These are phyloP conservation scores for Scaptodrosophila lebanonensis DNA, from an alignment of 1,140 invertebrate species.

Conservation along the genomic window DNA sequence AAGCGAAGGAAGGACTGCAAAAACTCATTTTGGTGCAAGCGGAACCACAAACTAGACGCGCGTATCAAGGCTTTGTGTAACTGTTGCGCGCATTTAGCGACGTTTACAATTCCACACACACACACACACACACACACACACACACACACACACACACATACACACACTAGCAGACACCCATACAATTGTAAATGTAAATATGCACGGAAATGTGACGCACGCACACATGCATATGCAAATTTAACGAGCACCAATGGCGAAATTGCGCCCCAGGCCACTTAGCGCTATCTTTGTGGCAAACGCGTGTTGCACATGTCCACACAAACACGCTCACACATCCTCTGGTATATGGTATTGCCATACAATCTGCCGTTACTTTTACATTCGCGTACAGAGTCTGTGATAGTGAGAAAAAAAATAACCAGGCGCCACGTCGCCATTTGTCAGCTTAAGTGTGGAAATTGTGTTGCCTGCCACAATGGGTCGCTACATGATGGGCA, in stretches of 20 bases:
- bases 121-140: conserved; percentile 14
- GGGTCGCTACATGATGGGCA: too few species aligned
- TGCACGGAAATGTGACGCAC: not conserved
- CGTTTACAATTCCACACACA: conserved; percentile 22
- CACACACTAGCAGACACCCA: not conserved
- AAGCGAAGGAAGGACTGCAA: conserved; percentile 50
- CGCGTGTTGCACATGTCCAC: conserved; percentile 1
- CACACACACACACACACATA: conserved; percentile 6
- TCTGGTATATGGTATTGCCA: conserved; percentile 36
- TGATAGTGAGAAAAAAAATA: conserved; percentile 54
- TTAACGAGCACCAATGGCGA: conserved; percentile 67
- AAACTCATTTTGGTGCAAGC: conserved; percentile 29
- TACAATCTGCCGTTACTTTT: conserved; percentile 57
- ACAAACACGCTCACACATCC: conserved; percentile 23
- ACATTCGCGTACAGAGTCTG: conserved; percentile 43
- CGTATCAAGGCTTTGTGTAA: conserved; percentile 30
- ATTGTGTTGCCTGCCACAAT: conserved; percentile 11
- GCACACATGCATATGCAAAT: conserved; percentile 57
- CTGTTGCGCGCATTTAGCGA: conserved; percentile 60
- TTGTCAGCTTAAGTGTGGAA: conserved; percentile 14
- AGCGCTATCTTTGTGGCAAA: conserved; percentile 58
- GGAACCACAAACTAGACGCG: conserved; percentile 39
- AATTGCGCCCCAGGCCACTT: conserved; percentile 64
- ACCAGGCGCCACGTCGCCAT: conserved; percentile 6
- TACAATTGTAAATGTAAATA: conserved; percentile 57